A percentile compares a stretch with the other conserved stretches of the same genome.
Conservation (phyloP, 2,888 invertebrate species). For the Amorpha juglandis region DNA sequence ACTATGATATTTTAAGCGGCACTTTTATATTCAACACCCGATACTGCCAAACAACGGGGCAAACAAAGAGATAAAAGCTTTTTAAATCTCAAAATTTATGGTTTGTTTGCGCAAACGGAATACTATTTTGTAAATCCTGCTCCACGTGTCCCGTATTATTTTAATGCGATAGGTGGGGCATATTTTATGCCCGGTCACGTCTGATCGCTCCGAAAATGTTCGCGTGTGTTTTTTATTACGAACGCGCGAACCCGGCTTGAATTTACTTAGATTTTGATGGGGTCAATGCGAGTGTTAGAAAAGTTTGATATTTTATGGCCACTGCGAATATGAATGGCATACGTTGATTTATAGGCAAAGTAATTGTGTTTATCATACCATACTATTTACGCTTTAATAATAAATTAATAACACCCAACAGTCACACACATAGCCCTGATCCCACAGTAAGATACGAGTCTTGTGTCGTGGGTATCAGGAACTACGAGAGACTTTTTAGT, state of each 20-base stretch:
- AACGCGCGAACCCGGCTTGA: conserved; percentile 9
- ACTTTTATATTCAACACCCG: conserved; percentile 58
- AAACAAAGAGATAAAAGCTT: conserved; percentile 73
- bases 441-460: too few species aligned
- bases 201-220: conserved; percentile 38
- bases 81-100: conserved; percentile 74
- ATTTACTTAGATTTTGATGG: conserved; percentile 7
- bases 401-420: too few species aligned
- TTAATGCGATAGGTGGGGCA: conserved; percentile 56
- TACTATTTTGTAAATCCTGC: conserved; percentile 60
- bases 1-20: conserved; percentile 26
- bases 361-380: too few species aligned
- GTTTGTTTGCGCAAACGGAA: conserved; percentile 72
- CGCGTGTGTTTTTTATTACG: conserved; percentile 27
- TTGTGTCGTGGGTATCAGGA: too few species aligned
- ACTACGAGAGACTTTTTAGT: too few species aligned
- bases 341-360: neutral
- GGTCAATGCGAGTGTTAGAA: neutral
- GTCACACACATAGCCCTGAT: too few species aligned
- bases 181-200: conserved; percentile 55
- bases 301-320: neutral
- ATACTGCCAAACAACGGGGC: conserved; percentile 56
- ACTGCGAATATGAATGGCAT: neutral
- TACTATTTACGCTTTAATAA: too few species aligned
- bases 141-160: conserved; percentile 58